A percentile compares a stretch with the other conserved stretches of the same genome.
These are phyloP conservation scores for Coturnix japonica DNA, from an alignment of 2,113 vertebrate species.

Conservation along the genomic window DNA sequence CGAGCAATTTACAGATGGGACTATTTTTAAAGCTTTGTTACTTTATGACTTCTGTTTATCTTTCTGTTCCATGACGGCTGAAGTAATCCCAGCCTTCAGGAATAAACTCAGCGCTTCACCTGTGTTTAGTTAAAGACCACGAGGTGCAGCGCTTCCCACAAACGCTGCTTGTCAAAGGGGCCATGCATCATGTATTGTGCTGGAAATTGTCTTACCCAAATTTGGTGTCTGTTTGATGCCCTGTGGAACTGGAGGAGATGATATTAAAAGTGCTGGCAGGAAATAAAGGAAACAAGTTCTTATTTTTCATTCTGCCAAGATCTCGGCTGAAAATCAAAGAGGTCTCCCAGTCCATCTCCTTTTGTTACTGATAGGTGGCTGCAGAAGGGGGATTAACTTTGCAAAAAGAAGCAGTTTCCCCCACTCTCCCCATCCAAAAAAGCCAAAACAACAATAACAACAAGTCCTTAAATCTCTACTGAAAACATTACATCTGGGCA, in stretches of 20 bases:
- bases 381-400: background rate
- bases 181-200: background rate
- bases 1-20: background rate
- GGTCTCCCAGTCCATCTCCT: background rate
- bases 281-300: background rate
- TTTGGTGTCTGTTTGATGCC: background rate
- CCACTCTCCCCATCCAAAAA: background rate
- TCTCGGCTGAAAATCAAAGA: background rate
- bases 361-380: background rate
- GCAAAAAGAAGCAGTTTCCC: background rate
- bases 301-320: background rate
- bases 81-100: background rate
- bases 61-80: background rate
- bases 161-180: background rate
- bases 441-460: background rate
- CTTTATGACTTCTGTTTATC: conserved; percentile 12
- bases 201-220: background rate
- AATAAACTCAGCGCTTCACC: background rate
- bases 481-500: background rate
- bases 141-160: background rate
- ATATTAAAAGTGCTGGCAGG: background rate
- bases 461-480: background rate
- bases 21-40: background rate
- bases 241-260: background rate
- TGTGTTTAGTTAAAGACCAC: conserved; percentile 12